A percentile compares a stretch with the other conserved stretches of the same genome.
Evolutionary conservation across 2,888 invertebrate genomes (phyloP).

Genomic region (Drosophila nr. medialis): DNA sequence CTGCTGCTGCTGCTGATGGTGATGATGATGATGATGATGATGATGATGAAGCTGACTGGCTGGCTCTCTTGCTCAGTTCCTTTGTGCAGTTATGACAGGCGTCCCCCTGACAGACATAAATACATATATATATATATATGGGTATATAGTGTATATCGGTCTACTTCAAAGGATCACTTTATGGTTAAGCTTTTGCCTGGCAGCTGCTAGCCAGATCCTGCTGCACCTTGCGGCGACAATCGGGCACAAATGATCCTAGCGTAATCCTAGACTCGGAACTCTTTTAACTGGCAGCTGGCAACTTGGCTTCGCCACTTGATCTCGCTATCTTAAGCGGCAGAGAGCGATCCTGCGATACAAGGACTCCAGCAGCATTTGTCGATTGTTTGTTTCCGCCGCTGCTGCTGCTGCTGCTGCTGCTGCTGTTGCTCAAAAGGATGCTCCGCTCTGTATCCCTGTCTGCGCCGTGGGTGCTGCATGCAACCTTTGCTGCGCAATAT

Average conservation of each 20-base stretch:
- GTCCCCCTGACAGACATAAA: conserved; percentile 67
- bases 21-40: conserved; percentile 9
- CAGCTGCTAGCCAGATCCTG: conserved; percentile 18
- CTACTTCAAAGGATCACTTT: conserved; percentile 39
- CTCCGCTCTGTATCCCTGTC: conserved; percentile 13
- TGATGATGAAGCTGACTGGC: conserved; percentile 34
- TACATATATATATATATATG: neutral
- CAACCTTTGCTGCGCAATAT: conserved; percentile 67
- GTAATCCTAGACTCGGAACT: conserved; percentile 54
- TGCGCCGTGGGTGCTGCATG: conserved; percentile 59
- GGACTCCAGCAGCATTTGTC: conserved; percentile 36
- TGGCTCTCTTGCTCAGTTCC: conserved; percentile 31
- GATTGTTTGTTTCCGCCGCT: conserved; percentile 72
- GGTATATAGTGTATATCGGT: conserved; percentile 4
- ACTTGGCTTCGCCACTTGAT: conserved; percentile 72
- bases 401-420: conserved; percentile 10
- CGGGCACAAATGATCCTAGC: conserved; percentile 29
- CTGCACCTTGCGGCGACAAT: conserved; percentile 39
- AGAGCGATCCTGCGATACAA: conserved; percentile 7
- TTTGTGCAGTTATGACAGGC: conserved; percentile 82
- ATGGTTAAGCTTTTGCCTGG: conserved; percentile 48
- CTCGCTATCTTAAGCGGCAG: conserved; percentile 47
- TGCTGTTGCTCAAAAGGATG: conserved; percentile 33
- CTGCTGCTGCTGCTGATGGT: neutral
- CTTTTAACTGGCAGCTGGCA: conserved; percentile 46